Evolutionary conservation across 2,797 vertebrate genomes (phyloP).

Genomic region (Cryptoblepharus egeriae): DNA sequence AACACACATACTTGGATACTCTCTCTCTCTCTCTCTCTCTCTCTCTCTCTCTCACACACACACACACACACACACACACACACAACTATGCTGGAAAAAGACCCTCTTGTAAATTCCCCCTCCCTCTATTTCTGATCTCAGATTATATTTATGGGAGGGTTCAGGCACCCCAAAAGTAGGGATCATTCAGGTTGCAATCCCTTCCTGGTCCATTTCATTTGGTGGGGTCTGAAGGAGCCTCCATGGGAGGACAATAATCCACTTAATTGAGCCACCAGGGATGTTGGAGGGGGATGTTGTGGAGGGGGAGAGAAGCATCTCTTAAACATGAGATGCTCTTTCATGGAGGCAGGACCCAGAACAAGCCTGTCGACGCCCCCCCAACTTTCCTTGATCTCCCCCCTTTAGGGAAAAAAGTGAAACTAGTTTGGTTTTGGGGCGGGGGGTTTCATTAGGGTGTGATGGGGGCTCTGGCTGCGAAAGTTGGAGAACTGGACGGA

Average conservation of each 20-base stretch:
- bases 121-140: background rate
- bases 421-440: too few species aligned
- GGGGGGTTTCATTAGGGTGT: too few species aligned
- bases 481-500: too few species aligned
- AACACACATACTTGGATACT: too few species aligned
- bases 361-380: background rate
- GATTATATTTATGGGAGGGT: background rate
- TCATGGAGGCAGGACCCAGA: background rate
- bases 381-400: background rate
- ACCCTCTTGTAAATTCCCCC: too few species aligned
- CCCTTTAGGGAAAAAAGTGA: background rate
- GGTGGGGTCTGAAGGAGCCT: slow-evolving; percentile 66
- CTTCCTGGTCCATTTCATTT: slow-evolving; percentile 68
- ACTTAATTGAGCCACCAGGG: slow-evolving; percentile 96
- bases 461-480: too few species aligned
- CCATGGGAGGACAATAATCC: slow-evolving; percentile 94
- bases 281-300: slow-evolving; percentile 45
- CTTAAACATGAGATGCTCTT: background rate
- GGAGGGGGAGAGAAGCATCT: slow-evolving; percentile 49
- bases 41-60: too few species aligned
- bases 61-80: too few species aligned
- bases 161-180: slow-evolving; percentile 1
- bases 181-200: background rate
- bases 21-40: too few species aligned
- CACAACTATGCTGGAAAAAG: too few species aligned